Percentiles rank a stretch among this genome's conserved stretches.
These are phyloP conservation scores for Phaenicophaeus curvirostris DNA, from an alignment of 2,797 vertebrate species.

Conservation along the genomic window DNA sequence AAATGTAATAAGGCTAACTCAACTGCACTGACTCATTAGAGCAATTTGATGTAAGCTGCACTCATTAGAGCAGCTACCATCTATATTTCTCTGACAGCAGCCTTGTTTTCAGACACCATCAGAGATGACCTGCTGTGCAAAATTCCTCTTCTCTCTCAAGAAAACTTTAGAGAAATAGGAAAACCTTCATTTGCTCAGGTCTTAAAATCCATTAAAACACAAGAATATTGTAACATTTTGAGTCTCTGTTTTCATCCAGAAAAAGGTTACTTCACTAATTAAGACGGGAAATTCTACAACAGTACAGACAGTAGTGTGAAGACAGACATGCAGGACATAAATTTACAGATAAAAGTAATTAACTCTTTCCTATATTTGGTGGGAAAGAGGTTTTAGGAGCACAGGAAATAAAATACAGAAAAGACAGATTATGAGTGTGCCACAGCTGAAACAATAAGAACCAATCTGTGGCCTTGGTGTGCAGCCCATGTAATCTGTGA, in stretches of 20 bases:
- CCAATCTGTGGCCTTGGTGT: background rate
- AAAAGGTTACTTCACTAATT: background rate
- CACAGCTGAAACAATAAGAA: background rate
- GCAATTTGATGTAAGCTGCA: constrained; percentile 6
- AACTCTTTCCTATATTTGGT: background rate
- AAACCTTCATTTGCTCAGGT: background rate
- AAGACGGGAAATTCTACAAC: background rate
- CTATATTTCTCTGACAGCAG: background rate
- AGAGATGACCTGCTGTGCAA: constrained; percentile 24
- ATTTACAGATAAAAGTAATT: background rate
- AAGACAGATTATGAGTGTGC: background rate
- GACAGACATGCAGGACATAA: background rate
- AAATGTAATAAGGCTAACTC: background rate
- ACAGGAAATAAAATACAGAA: background rate
- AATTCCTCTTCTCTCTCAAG: background rate
- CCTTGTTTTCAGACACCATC: background rate
- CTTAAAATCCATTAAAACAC: background rate
- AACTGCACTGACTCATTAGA: constrained; percentile 40
- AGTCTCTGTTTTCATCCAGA: background rate
- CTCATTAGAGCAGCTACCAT: constrained; percentile 29
- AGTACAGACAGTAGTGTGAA: background rate
- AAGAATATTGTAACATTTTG: background rate
- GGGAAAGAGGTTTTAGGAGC: background rate
- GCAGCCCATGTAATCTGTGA: background rate
- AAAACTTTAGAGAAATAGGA: background rate